Evolutionary conservation across 2,113 vertebrate species (phyloP).

Genomic region (Indicator indicator): DNA sequence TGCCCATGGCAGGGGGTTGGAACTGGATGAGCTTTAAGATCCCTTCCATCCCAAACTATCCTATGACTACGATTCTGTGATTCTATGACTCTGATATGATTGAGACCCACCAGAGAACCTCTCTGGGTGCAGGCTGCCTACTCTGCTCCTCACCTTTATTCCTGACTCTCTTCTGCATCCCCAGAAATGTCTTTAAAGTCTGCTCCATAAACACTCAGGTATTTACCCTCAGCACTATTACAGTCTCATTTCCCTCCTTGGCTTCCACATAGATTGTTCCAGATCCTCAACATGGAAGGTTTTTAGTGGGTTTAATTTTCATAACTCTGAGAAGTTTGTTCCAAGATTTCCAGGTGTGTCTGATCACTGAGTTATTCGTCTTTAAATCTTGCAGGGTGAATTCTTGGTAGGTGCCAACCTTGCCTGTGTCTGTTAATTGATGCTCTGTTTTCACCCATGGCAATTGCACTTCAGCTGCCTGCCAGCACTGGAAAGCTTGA

Average conservation of each 20-base stretch:
- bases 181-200: slow-evolving; percentile 13
- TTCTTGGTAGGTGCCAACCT: slow-evolving; percentile 67
- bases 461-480: slow-evolving; percentile 66
- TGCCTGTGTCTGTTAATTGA: slow-evolving; percentile 70
- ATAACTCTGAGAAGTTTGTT: slow-evolving; percentile 68
- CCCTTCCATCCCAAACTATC: too few relatives aligned
- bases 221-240: slow-evolving; percentile 26
- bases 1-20: too few relatives aligned
- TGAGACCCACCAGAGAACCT: neutral
- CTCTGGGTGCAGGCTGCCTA: neutral
- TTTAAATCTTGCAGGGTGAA: slow-evolving; percentile 71
- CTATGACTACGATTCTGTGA: too few relatives aligned
- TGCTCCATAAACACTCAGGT: slow-evolving; percentile 33
- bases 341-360: slow-evolving; percentile 73
- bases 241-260: slow-evolving; percentile 12
- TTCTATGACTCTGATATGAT: neutral
- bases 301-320: slow-evolving; percentile 63
- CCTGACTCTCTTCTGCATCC: neutral
- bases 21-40: too few relatives aligned
- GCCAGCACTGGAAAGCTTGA: slow-evolving; percentile 56
- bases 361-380: slow-evolving; percentile 70
- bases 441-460: slow-evolving; percentile 72
- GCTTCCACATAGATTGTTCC: slow-evolving; percentile 34
- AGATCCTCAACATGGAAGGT: slow-evolving; percentile 47
- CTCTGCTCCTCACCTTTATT: neutral